A percentile compares a stretch with the other conserved stretches of the same genome.
Conservation (phyloP, 2,888 invertebrate species). For the Elegia similella region DNA sequence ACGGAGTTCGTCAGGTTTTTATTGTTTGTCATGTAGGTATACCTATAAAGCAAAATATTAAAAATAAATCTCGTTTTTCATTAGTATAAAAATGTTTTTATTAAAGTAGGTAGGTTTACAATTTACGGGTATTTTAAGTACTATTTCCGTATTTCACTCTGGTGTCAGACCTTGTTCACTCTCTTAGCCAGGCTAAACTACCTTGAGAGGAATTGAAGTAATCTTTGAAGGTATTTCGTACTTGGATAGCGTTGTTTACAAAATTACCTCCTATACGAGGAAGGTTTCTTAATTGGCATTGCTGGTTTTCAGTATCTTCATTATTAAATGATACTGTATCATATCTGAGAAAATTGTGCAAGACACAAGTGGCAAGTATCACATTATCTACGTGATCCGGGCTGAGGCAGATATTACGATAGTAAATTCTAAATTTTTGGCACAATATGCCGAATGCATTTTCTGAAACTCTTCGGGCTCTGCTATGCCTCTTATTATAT, state of each 20-base stretch:
- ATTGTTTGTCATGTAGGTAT: no score
- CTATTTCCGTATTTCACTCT: no score
- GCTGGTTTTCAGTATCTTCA: neutral
- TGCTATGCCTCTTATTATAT: neutral
- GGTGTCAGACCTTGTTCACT: no score
- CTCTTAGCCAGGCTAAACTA: no score
- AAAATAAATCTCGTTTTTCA: no score
- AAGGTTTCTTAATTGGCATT: conserved; percentile 2
- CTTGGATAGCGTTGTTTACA: conserved; percentile 1
- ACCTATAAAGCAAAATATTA: no score
- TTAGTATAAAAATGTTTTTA: no score
- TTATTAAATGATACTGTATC: conserved; percentile 5
- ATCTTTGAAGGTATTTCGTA: no score
- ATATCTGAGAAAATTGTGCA: conserved; percentile 11
- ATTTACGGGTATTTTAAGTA: no score
- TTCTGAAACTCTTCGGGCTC: neutral
- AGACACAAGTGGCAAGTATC: conserved; percentile 5
- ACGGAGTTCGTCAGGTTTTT: no score
- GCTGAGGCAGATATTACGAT: neutral
- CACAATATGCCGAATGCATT: conserved; percentile 11
- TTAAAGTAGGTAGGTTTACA: no score
- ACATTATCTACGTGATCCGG: conserved; percentile 6
- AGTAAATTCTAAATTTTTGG: conserved; percentile 3
- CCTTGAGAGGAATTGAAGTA: no score
- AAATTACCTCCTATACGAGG: conserved; percentile 10